Base-by-base conservation (phyloP, 2,888 invertebrate genomes). In the Stratiomys singularior region DNA sequence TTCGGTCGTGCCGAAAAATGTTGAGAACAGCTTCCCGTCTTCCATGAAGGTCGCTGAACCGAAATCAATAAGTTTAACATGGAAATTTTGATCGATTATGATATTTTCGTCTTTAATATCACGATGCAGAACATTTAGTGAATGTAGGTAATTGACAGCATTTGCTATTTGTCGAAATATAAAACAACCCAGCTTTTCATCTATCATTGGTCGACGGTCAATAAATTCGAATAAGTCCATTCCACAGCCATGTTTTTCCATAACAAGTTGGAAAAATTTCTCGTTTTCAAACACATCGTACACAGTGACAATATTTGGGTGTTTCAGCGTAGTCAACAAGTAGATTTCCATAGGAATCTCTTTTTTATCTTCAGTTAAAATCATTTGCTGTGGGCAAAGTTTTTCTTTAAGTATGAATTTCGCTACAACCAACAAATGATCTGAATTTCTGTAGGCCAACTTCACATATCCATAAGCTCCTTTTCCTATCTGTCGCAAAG, bases 161-260 rank as follows among this genome's bases (percentile, higher is more conserved):
- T 90, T 90, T 1, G 91, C 91, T 80, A 93, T 90, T 92, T 93
- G 93, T 87, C 92, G 88, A 83, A 93, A 93, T 76, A 93, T 92
- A 82, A 91, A 92, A 83, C 91, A 91, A 4, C 90, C 89, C 30
- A 94, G 86, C 1, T 90, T 89, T 83, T 93, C 93, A 83, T 93
- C 92, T 77, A 93, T 88, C 27, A 89, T 84, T 3, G 92, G 92
- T 44, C 91, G 88, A 0, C 92, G 88, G 81, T 93, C 93, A 64
- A 94, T 93, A 83, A 94, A 94, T 85, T 93, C 93, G 86, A 93
- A 93, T 79, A 93, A 86, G 84, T 94, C 93, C 92, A 93, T 93
- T 0, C 93, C 93, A 11, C 90, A 90, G 37, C 93, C 93, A 83
- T 93, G 92, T 82, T 92, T 92, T 84, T 93, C 92, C 93, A 94